These are phyloP conservation scores for Lerema accius DNA, from an alignment of 1,140 invertebrate species.

Conservation along the genomic window DNA sequence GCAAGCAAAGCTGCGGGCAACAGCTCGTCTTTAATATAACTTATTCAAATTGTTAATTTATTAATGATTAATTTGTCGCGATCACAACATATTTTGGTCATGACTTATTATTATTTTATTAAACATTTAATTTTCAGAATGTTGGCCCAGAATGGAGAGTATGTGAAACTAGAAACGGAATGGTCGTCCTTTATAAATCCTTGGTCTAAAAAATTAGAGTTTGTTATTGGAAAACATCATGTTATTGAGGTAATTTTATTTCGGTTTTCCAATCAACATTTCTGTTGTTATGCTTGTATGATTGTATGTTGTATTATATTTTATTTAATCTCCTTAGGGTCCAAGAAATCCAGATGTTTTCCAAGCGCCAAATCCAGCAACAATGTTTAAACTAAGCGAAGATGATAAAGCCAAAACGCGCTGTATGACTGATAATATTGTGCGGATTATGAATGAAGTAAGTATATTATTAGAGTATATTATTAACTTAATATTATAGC, in stretches of 20 bases:
- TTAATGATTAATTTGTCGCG: no score
- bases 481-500: no score
- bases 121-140: slow-evolving; percentile 82
- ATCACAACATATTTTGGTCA: no score
- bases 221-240: slow-evolving; percentile 94
- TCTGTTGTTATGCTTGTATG: no score
- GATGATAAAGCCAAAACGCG: slow-evolving; percentile 85
- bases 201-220: slow-evolving; percentile 95
- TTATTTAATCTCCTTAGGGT: slow-evolving; percentile 76
- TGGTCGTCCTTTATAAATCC: slow-evolving; percentile 98
- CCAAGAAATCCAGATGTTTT: slow-evolving; percentile 90
- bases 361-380: slow-evolving; percentile 75
- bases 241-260: slow-evolving; percentile 90
- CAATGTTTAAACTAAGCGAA: slow-evolving; percentile 74
- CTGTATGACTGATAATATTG: slow-evolving; percentile 87
- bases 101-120: no score
- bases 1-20: no score
- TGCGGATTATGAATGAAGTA: slow-evolving; percentile 87
- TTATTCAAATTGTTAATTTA: no score
- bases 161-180: slow-evolving; percentile 92
- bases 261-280: no score
- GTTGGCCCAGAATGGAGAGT: slow-evolving; percentile 92
- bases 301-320: no score
- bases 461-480: no score
- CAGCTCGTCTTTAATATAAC: no score